Base-by-base conservation (phyloP, 2,888 invertebrate genomes). In the Mechanitis messenoides region DNA sequence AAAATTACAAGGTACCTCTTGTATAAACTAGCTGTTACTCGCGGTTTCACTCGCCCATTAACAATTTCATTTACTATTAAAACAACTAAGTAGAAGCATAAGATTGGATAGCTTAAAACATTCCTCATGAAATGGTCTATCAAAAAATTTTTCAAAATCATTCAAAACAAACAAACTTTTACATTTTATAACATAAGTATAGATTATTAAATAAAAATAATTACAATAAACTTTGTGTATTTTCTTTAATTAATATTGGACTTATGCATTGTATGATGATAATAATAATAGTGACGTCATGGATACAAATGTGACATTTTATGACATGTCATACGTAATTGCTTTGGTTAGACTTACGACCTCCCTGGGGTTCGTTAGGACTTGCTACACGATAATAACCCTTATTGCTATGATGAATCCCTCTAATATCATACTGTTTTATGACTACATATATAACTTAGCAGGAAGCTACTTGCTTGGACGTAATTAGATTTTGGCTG, bases 321-420 rank as follows among this genome's bases (percentile, higher is more conserved):
- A 84, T 78, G 85, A 84, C 84, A 80, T 83, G 85, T 84, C 85
- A 82, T 77, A 76, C 76, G 80, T 86, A 85, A 85, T 87, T 85
- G 85, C 80, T 74, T 74, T 77, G 82, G 79, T 79, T 50, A 79
- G 80, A 77, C 73, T 69, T 71, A 73, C 68, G 64, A 69, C 76
- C 79, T 80, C 80, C 73, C 71, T 59, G 65, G 74, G 77, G 75
- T 70, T 73, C 69, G 68, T 71, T 69, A 65, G 69, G 71, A 69
- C 68, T 63, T 71, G 79, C 76, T 74, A 73, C 62, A 76, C 78
- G 69, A 79, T 78, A 78, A 76, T 80, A 70, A 72, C 68, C 75
- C 69, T 70, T 81, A 77, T 72, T 63, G 68, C 65, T 66, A 68
- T 69, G 67, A 68, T 69, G 63, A 69, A 69, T 72, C 66, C 66